Conservation (phyloP, 2,113 vertebrate species). For the Dasypus novemcinctus region DNA sequence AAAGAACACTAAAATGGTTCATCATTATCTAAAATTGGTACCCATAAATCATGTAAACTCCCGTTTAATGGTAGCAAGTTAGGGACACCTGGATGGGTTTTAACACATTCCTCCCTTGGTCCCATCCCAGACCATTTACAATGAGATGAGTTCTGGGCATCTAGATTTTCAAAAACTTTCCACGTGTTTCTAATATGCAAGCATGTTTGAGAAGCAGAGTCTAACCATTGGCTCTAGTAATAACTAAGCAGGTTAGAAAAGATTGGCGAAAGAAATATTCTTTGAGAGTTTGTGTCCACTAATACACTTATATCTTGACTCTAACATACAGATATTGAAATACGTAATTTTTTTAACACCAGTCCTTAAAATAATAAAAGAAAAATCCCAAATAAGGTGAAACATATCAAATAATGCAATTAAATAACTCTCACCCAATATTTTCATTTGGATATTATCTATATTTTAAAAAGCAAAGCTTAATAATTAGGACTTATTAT, state of each 20-base stretch:
- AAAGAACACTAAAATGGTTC: neutral
- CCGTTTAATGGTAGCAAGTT: neutral
- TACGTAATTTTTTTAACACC: neutral
- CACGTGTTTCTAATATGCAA: neutral
- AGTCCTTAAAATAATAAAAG: neutral
- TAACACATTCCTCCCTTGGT: neutral
- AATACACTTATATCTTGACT: neutral
- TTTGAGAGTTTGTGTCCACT: neutral
- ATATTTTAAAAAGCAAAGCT: neutral
- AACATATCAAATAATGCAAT: neutral
- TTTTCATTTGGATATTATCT: neutral
- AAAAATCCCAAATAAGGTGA: neutral
- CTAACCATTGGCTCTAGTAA: neutral
- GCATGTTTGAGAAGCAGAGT: neutral
- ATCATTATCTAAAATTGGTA: neutral
- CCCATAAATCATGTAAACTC: neutral
- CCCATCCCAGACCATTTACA: neutral
- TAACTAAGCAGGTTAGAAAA: neutral
- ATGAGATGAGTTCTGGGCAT: neutral
- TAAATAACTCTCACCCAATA: neutral
- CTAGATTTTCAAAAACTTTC: neutral
- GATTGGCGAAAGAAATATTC: neutral
- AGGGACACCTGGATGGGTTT: neutral
- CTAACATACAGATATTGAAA: neutral
- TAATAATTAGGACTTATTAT: neutral